phyloP scores from a whole-genome alignment of 2,797 vertebrate species.

The Pseudopleuronectes americanus region DNA sequence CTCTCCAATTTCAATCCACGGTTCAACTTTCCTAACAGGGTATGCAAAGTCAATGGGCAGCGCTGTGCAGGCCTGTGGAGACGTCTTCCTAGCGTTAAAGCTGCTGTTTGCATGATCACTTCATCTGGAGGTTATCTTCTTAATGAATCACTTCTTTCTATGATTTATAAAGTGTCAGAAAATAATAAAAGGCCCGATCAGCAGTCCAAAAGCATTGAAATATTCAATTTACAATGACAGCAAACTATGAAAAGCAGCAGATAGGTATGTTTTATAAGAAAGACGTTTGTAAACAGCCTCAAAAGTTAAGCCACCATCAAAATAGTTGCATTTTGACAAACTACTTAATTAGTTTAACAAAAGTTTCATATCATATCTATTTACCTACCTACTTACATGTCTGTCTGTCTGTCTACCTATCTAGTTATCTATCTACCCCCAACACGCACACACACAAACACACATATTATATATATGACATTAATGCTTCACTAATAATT shows the following conservation, averaged over 20 bases:
- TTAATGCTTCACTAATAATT: not conserved
- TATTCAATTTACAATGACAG: not conserved
- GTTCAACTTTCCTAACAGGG: conserved; percentile 61
- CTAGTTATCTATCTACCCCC: too few species aligned
- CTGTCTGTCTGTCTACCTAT: too few species aligned
- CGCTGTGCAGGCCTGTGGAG: conserved; percentile 13
- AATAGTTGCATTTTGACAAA: too few species aligned
- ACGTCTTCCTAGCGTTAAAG: not conserved
- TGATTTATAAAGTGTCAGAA: not conserved
- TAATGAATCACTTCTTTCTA: not conserved
- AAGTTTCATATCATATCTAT: too few species aligned
- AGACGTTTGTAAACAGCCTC: too few species aligned
- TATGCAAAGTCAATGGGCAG: conserved; percentile 42
- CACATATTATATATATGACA: not conserved
- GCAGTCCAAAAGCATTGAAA: not conserved
- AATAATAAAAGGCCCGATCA: not conserved
- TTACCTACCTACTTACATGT: too few species aligned
- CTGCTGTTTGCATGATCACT: conserved; percentile 2
- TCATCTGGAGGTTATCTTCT: not conserved
- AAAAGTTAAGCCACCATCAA: too few species aligned
- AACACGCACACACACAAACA: not conserved
- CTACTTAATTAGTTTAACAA: too few species aligned
- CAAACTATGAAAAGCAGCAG: too few species aligned
- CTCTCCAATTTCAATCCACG: conserved; percentile 66
- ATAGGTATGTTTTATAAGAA: too few species aligned